Evolutionary conservation across 1,140 invertebrate genomes (phyloP).

Genomic region (Pomacea maculata): DNA sequence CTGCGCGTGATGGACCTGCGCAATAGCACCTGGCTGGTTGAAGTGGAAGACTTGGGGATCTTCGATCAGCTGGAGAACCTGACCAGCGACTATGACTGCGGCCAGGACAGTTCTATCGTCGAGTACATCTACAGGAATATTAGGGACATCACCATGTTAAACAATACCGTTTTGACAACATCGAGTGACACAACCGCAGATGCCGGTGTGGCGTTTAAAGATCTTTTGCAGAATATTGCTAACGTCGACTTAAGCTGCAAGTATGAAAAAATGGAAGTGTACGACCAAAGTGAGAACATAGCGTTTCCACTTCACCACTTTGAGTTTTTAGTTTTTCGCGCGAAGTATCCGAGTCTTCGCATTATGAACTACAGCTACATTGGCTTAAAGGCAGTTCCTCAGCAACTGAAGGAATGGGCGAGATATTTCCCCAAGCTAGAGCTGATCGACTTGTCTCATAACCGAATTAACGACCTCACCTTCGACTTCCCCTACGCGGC

Average conservation of each 20-base stretch:
- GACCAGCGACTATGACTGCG: conserved; percentile 39
- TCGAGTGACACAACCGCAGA: not conserved
- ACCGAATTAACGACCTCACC: conserved; percentile 14
- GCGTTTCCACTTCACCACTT: conserved; percentile 17
- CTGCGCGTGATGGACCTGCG: conserved; percentile 35
- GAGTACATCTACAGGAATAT: conserved; percentile 25
- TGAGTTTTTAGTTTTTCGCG: conserved; percentile 10
- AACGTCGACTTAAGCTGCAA: too few relatives aligned
- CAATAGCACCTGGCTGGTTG: conserved; percentile 17
- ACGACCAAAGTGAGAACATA: conserved; percentile 19
- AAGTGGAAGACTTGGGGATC: not conserved
- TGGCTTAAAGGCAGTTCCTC: conserved; percentile 7
- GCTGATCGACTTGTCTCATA: conserved; percentile 23
- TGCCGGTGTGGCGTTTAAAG: too few relatives aligned
- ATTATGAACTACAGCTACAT: conserved; percentile 25
- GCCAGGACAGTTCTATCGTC: conserved; percentile 27
- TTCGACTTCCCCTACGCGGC: not conserved
- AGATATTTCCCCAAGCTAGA: conserved; percentile 15
- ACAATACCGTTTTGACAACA: not conserved
- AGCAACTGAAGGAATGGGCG: conserved; percentile 16
- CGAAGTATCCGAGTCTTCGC: conserved; percentile 18
- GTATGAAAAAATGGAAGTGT: not conserved
- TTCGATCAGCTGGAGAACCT: conserved; percentile 8
- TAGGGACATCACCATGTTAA: not conserved
- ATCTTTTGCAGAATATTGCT: too few relatives aligned